Evolutionary conservation across 53 echinoderm and acorn worm genomes (phyloP), one percentile per base, ranked within the genome.

Genomic region (Astropecten irregularis): DNA sequence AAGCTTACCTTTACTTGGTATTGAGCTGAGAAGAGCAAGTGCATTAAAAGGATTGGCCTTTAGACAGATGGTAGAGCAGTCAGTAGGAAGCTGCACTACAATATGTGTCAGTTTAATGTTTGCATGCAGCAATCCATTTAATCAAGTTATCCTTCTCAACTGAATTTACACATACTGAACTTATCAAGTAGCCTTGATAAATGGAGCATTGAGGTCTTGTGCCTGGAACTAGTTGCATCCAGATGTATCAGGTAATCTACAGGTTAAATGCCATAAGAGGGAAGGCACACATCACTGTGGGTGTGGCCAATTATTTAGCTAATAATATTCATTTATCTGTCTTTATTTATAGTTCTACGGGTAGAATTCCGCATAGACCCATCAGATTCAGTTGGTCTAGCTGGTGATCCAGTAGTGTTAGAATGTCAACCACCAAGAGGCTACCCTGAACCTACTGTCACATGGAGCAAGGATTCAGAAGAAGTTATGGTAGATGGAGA

Each of bases 341-440:
- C 51, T 82, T 27, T 42, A 14, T 18, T 48, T 73, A 4, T 68
- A 91, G 91, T 88, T 91, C 47, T 92, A 55, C 84, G 88, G 81
- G 89, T 85, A 22, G 93, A 94, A 7, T 97, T 97, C 77, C 73
- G 90, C 14, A 82, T 57, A 13, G 88, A 94, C 37, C 97, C 97
- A 13, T 66, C 68, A 2, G 90, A 94, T 57, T 83, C 92, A 3
- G 88, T 87, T 27, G 94, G 82, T 21, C 58, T 93, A 20, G 84
- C 90, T 28, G 94, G 94, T 34, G 87, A 90, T 36, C 77, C 90
- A 4, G 87, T 90, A 31, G 92, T 94, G 38, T 68, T 97, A 38
- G 93, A 82, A 64, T 97, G 97, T 49, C 77, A 83, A 18, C 97
- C 97, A 10, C 97, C 97, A 20, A 82, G 94, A 68, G 88, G 89